phyloP scores from a whole-genome alignment of 2,888 invertebrate species.

The Ctena decussata region DNA sequence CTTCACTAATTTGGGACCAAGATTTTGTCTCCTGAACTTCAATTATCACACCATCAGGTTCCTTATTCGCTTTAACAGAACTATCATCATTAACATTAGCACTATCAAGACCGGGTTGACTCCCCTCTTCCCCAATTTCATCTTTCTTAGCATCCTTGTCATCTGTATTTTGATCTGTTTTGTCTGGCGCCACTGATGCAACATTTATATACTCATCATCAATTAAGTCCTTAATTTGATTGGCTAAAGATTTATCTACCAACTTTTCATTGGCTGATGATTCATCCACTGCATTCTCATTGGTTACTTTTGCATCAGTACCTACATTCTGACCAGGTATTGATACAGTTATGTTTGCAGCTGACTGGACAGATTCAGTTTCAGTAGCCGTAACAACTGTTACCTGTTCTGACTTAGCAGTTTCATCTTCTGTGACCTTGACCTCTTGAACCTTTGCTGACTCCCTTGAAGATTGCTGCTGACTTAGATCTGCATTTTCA shows the following conservation, averaged over 20 bases:
- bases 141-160: neutral
- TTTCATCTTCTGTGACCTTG: neutral
- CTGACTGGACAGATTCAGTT: neutral
- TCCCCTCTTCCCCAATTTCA: neutral
- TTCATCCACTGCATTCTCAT: neutral
- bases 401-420: neutral
- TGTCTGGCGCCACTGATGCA: constrained; percentile 1
- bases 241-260: neutral
- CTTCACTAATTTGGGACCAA: neutral
- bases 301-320: neutral
- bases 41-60: neutral
- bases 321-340: neutral
- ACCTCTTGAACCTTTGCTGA: neutral
- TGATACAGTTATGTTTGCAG: neutral
- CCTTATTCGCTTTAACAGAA: neutral
- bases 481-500: constrained; percentile 8
- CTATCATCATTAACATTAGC: neutral
- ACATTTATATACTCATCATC: constrained; percentile 24
- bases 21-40: neutral
- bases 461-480: neutral
- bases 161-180: neutral
- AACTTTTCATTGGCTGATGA: neutral
- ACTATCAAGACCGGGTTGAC: neutral
- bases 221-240: neutral
- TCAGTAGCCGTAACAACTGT: neutral